phyloP scores from a whole-genome alignment of 2,797 vertebrate genomes.

The Simalia tracyae region DNA sequence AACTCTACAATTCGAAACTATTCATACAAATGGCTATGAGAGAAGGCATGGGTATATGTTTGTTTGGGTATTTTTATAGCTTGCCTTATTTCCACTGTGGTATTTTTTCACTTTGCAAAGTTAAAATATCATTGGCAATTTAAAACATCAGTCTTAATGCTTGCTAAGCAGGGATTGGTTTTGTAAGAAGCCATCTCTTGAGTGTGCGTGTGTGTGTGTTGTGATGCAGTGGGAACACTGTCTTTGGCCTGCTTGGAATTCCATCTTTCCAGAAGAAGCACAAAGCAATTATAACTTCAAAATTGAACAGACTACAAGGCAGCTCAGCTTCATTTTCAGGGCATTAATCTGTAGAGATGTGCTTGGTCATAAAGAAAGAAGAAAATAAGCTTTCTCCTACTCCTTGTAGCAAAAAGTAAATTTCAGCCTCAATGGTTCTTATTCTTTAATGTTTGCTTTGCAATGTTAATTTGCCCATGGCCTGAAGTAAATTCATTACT shows the following conservation, averaged over 20 bases:
- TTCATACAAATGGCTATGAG: not conserved
- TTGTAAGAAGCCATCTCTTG: constrained; percentile 13
- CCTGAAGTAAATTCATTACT: constrained; percentile 62
- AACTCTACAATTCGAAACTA: not conserved
- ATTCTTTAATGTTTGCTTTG: constrained; percentile 6
- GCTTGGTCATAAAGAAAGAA: not conserved
- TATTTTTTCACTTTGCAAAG: not conserved
- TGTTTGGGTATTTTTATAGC: not conserved
- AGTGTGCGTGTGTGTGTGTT: not conserved
- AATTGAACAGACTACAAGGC: constrained; percentile 8
- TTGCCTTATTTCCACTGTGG: not conserved
- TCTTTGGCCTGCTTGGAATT: constrained; percentile 22
- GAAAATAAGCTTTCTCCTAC: not conserved
- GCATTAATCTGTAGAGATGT: not conserved
- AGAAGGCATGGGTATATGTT: not conserved
- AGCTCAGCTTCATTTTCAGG: not conserved
- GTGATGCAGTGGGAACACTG: constrained; percentile 34
- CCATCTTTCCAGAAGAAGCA: not conserved
- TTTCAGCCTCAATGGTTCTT: constrained; percentile 1
- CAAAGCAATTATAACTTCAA: constrained; percentile 42
- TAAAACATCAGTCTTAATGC: not conserved
- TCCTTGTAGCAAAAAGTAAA: not conserved
- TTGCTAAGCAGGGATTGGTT: not conserved
- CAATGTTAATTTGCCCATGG: constrained; percentile 59
- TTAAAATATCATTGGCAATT: not conserved